Percentiles rank a stretch among this genome's conserved stretches.
Conservation (phyloP, 2,113 vertebrate species). For the Cardinalis cardinalis region DNA sequence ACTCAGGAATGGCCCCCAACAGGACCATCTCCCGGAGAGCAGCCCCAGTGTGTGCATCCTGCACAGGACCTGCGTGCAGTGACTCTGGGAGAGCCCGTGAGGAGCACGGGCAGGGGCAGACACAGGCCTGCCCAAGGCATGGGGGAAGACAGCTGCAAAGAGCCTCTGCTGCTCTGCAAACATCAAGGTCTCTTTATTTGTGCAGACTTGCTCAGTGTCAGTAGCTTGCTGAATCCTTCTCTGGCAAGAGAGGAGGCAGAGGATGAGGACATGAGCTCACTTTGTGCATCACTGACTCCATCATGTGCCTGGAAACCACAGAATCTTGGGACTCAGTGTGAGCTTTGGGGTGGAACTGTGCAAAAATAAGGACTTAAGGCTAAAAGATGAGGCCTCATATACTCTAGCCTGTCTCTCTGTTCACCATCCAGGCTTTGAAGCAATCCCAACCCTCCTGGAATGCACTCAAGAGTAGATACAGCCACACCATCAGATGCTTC, state of each 20-base stretch:
- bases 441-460: not conserved
- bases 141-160: not conserved
- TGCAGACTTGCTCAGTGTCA: not conserved
- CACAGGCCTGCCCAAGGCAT: accelerated
- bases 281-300: not conserved
- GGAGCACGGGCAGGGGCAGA: not conserved
- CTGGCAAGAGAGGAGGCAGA: not conserved
- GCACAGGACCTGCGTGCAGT: not conserved
- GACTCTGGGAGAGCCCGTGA: accelerated
- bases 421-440: not conserved
- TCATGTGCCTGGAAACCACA: not conserved
- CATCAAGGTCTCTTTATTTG: not conserved
- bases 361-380: not conserved
- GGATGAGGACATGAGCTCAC: not conserved
- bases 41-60: not conserved
- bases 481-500: not conserved
- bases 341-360: not conserved
- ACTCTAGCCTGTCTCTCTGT: not conserved
- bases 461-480: not conserved
- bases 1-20: not conserved
- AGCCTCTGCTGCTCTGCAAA: not conserved
- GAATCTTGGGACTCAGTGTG: not conserved
- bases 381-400: not conserved
- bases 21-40: not conserved
- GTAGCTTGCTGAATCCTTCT: not conserved